Conservation (phyloP, 2,888 invertebrate species). For the Nipponacmea schrenckii region DNA sequence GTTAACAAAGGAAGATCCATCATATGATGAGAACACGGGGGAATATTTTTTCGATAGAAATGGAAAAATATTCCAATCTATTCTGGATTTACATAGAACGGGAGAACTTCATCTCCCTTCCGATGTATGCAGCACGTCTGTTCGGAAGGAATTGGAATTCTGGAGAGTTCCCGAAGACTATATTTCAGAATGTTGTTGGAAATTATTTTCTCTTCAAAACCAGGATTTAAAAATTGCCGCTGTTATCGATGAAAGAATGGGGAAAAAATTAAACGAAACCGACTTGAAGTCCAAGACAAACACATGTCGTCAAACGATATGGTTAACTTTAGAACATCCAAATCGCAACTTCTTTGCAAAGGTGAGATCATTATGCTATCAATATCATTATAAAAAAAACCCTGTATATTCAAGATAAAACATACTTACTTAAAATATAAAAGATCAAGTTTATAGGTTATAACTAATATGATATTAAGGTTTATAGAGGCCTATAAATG, state of each 20-base stretch:
- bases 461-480: too few relatives aligned
- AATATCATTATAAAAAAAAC: too few relatives aligned
- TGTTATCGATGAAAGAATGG: conserved; percentile 22
- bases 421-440: too few relatives aligned
- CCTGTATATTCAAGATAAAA: too few relatives aligned
- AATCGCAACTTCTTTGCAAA: conserved; percentile 18
- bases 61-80: conserved; percentile 37
- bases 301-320: conserved; percentile 12
- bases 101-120: conserved; percentile 50
- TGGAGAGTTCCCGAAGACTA: conserved; percentile 47
- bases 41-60: conserved; percentile 49
- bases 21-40: conserved; percentile 19
- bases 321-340: conserved; percentile 21
- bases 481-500: too few relatives aligned
- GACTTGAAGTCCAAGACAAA: neutral
- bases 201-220: neutral
- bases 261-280: conserved; percentile 13
- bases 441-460: too few relatives aligned
- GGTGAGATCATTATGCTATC: conserved; percentile 9
- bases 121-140: conserved; percentile 47
- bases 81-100: conserved; percentile 44
- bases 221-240: conserved; percentile 21
- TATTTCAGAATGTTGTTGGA: conserved; percentile 47
- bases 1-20: conserved; percentile 21
- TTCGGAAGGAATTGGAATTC: conserved; percentile 45